Conservation (phyloP, 2,888 invertebrate genomes). For the Drosophila antonietae region DNA sequence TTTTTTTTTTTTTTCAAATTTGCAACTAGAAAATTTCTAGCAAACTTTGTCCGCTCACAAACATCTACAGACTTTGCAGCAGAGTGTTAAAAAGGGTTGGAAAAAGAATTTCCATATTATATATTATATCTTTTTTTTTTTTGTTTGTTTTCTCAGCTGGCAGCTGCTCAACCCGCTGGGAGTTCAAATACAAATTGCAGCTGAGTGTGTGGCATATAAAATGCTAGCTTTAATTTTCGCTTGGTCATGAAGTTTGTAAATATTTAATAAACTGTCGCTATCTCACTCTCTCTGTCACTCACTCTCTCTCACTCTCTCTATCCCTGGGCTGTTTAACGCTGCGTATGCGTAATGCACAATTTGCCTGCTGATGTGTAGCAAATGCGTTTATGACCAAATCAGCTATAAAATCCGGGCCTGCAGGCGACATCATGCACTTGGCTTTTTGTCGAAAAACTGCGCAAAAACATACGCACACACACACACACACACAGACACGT, state of each 20-base stretch:
- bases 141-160: neutral
- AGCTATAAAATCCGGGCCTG: constrained; percentile 59
- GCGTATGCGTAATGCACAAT: constrained; percentile 61
- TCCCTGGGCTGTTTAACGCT: constrained; percentile 12
- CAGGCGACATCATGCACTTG: constrained; percentile 43
- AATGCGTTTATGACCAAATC: constrained; percentile 61
- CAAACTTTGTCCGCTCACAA: neutral
- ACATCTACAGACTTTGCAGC: neutral
- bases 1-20: too few relatives aligned
- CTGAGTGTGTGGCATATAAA: constrained; percentile 21
- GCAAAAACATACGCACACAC: neutral
- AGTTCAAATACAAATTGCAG: constrained; percentile 52
- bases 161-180: neutral
- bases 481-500: too few relatives aligned
- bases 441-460: constrained; percentile 40
- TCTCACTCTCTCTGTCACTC: constrained; percentile 8
- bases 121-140: neutral
- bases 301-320: neutral
- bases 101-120: neutral
- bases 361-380: constrained; percentile 43
- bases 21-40: neutral
- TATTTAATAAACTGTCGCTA: constrained; percentile 58
- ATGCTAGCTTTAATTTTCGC: constrained; percentile 40
- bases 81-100: constrained; percentile 5
- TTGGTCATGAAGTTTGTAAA: constrained; percentile 67